phyloP scores from a whole-genome alignment of 2,888 invertebrate species.

The Lasioglossum vierecki region DNA sequence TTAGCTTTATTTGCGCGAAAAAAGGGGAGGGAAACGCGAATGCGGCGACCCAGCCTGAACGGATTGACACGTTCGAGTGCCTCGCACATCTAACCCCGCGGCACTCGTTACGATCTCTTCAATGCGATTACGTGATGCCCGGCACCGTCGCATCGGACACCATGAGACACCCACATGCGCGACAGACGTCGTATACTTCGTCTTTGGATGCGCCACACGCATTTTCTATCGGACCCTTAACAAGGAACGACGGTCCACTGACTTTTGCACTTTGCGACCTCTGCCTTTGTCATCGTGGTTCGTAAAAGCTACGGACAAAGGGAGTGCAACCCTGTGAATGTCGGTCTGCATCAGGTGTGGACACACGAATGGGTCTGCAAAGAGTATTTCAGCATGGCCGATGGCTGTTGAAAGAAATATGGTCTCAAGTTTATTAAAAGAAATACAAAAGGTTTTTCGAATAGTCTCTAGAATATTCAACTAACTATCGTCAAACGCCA shows the following conservation, averaged over 20 bases:
- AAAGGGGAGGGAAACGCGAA: conserved; percentile 20
- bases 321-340: not conserved
- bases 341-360: not conserved
- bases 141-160: not conserved
- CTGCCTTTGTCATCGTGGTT: not conserved
- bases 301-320: not conserved
- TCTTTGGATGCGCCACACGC: not conserved
- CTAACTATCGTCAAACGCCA: no score
- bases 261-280: not conserved
- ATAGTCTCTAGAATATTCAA: not conserved
- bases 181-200: not conserved
- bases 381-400: not conserved
- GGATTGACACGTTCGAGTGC: conserved; percentile 54
- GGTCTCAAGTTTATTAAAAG: not conserved
- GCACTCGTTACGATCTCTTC: conserved; percentile 14
- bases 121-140: conserved; percentile 43
- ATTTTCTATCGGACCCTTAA: conserved; percentile 10
- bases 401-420: not conserved
- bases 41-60: not conserved
- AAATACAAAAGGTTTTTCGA: not conserved
- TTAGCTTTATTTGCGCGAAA: conserved; percentile 60
- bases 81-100: not conserved
- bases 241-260: conserved; percentile 8
- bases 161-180: not conserved
- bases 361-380: not conserved